phyloP scores from a whole-genome alignment of 2,888 invertebrate genomes.

The Parascotia fuliginaria region DNA sequence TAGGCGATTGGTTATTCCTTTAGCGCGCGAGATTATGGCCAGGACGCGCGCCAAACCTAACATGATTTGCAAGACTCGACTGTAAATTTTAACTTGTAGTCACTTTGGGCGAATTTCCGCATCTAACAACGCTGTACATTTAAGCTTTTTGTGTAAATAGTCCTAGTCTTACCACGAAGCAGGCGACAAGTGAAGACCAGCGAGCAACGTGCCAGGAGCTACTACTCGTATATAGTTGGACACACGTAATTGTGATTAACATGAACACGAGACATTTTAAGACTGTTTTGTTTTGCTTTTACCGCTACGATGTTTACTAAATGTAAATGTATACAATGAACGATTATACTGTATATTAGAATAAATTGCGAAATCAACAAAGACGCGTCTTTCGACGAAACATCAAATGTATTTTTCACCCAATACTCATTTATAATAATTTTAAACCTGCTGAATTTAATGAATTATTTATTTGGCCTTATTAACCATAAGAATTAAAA shows the following conservation, averaged over 20 bases:
- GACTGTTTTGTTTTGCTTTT: conserved; percentile 84
- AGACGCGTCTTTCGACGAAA: conserved; percentile 70
- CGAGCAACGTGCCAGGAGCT: conserved; percentile 59
- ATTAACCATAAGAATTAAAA: conserved; percentile 74
- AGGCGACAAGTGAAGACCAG: conserved; percentile 53
- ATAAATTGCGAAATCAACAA: conserved; percentile 61
- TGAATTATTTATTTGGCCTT: conserved; percentile 70
- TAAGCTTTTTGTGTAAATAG: conserved; percentile 85
- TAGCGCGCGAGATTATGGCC: conserved; percentile 30
- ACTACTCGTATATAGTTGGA: conserved; percentile 49
- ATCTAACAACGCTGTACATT: conserved; percentile 84
- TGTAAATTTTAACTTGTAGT: conserved; percentile 76
- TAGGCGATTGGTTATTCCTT: conserved; percentile 21
- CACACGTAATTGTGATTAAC: conserved; percentile 83
- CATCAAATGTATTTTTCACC: conserved; percentile 85
- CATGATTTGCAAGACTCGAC: conserved; percentile 53
- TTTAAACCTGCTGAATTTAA: conserved; percentile 77
- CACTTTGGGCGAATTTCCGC: conserved; percentile 79
- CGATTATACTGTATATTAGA: conserved; percentile 70
- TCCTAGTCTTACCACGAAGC: conserved; percentile 63
- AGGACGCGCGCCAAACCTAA: conserved; percentile 41
- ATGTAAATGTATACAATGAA: conserved; percentile 65
- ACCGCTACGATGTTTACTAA: conserved; percentile 85
- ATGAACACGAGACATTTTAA: conserved; percentile 76
- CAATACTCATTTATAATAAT: conserved; percentile 80